Evolutionary conservation across 2,888 invertebrate species (phyloP).

Genomic region (Dermolepida albohirtum): DNA sequence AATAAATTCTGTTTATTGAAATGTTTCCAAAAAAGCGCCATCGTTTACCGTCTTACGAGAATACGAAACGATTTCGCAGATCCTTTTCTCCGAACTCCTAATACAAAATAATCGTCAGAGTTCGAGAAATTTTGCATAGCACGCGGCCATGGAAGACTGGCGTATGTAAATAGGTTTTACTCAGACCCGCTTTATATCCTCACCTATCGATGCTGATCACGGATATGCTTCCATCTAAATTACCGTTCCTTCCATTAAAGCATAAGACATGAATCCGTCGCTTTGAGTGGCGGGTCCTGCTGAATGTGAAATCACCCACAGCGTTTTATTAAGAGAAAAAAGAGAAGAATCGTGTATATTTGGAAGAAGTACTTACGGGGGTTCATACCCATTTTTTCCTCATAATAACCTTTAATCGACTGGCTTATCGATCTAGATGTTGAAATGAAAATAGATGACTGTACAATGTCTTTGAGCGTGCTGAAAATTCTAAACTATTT

Average conservation of each 20-base stretch:
- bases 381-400: not conserved
- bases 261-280: slow-evolving; percentile 31
- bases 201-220: slow-evolving; percentile 36
- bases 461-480: too few species aligned
- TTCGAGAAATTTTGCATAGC: slow-evolving; percentile 2
- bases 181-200: slow-evolving; percentile 24
- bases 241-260: slow-evolving; percentile 37
- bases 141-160: not conserved
- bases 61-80: too few species aligned
- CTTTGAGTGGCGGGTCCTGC: slow-evolving; percentile 11
- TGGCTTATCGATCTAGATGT: too few species aligned
- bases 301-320: slow-evolving; percentile 24
- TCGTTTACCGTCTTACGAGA: too few species aligned
- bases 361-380: not conserved
- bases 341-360: slow-evolving; percentile 7
- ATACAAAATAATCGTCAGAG: slow-evolving; percentile 3
- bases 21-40: too few species aligned
- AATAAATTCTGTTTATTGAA: too few species aligned
- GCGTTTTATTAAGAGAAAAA: slow-evolving; percentile 7
- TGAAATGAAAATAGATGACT: too few species aligned
- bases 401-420: too few species aligned
- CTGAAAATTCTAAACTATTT: too few species aligned
- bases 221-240: slow-evolving; percentile 36
- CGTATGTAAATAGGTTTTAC: slow-evolving; percentile 24
- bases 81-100: too few species aligned